These are phyloP conservation scores for Drosophila burlai DNA, from an alignment of 1,140 invertebrate species.

Conservation along the genomic window DNA sequence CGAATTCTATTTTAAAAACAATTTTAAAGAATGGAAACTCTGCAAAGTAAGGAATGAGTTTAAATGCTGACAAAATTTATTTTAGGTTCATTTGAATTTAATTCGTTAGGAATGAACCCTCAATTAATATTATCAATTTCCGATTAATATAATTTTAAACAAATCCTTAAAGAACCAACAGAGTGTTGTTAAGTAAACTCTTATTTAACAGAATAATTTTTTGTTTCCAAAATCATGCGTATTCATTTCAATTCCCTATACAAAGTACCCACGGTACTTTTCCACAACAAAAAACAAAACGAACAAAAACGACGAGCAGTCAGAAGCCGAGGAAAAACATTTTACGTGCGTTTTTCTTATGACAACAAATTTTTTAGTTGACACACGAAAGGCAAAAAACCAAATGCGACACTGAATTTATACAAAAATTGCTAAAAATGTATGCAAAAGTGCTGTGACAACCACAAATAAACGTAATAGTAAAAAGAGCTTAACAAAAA, in stretches of 20 bases:
- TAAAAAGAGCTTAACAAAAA: slow-evolving; percentile 19
- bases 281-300: neutral
- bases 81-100: too few relatives aligned
- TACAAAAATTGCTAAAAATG: slow-evolving; percentile 43
- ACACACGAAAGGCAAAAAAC: slow-evolving; percentile 28
- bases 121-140: neutral
- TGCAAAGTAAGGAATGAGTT: neutral
- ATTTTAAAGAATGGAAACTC: neutral
- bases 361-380: slow-evolving; percentile 56
- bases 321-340: slow-evolving; percentile 48
- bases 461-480: slow-evolving; percentile 24
- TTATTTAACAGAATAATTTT: too few relatives aligned
- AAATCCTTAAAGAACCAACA: neutral
- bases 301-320: slow-evolving; percentile 16
- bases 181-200: too few relatives aligned
- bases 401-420: slow-evolving; percentile 20
- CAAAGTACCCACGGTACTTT: slow-evolving; percentile 14
- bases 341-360: slow-evolving; percentile 69
- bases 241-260: neutral
- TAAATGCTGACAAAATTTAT: too few relatives aligned
- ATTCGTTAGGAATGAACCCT: neutral
- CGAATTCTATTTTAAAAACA: too few relatives aligned
- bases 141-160: neutral
- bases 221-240: too few relatives aligned
- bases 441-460: slow-evolving; percentile 62